Conservation (phyloP, 2,113 vertebrate species). For the Zosterops hypoxanthus region DNA sequence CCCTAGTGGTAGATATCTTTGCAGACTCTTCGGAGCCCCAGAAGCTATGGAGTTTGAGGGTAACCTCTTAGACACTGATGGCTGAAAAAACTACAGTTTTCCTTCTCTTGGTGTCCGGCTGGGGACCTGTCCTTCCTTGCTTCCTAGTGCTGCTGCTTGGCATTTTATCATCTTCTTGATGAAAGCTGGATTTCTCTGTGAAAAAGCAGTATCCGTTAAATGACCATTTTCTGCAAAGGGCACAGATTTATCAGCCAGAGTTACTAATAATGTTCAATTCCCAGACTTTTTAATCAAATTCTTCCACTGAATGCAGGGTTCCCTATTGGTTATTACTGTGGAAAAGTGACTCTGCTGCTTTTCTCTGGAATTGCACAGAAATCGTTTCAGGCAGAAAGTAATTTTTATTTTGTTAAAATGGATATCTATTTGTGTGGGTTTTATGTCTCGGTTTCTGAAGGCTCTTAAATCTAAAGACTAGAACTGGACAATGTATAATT, state of each 20-base stretch:
- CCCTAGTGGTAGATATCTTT: background rate
- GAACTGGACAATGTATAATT: background rate
- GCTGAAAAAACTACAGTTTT: background rate
- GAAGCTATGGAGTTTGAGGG: background rate
- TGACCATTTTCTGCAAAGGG: conserved; percentile 40
- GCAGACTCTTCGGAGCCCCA: background rate
- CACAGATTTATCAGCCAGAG: conserved; percentile 34
- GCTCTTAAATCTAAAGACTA: background rate
- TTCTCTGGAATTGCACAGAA: background rate
- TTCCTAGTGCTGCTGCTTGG: background rate
- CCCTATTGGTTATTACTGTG: conserved; percentile 12
- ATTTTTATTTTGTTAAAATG: background rate
- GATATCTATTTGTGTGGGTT: background rate
- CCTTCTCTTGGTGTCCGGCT: background rate
- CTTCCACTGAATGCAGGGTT: background rate
- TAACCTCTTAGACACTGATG: background rate
- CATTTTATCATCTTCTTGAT: conserved; percentile 3
- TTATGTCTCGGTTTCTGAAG: background rate
- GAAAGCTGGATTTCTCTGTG: conserved; percentile 38
- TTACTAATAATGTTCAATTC: conserved; percentile 50
- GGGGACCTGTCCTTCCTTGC: background rate
- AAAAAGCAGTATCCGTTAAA: conserved; percentile 16
- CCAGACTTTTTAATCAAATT: conserved; percentile 49
- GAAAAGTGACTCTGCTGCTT: background rate
- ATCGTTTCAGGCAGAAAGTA: background rate